Evolutionary conservation across 2,797 vertebrate species (phyloP).

Genomic region (Ispidina picta): DNA sequence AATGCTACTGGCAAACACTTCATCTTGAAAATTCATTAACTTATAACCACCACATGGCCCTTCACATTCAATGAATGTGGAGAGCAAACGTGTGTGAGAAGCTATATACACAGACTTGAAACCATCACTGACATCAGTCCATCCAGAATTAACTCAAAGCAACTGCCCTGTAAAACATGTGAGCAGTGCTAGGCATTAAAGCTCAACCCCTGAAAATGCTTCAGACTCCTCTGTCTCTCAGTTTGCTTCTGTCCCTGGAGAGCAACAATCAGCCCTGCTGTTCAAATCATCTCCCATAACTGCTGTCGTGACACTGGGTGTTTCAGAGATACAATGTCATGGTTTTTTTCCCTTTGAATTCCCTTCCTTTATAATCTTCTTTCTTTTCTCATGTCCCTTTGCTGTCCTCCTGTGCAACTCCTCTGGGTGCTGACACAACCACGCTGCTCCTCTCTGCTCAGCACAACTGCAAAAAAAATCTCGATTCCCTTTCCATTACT

Average conservation of each 20-base stretch:
- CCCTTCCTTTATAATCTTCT: not conserved
- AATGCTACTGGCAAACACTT: constrained; percentile 24
- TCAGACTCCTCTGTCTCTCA: not conserved
- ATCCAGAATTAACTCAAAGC: constrained; percentile 46
- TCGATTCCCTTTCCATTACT: not conserved
- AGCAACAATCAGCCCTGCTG: not conserved
- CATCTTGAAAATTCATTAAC: constrained; percentile 64
- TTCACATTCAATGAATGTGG: not conserved
- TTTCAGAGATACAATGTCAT: not conserved
- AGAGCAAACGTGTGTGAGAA: constrained; percentile 43
- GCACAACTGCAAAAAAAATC: not conserved
- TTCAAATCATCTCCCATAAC: not conserved
- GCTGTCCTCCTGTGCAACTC: not conserved
- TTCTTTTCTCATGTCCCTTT: not conserved
- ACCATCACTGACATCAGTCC: constrained; percentile 12
- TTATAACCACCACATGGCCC: not conserved
- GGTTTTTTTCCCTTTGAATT: not conserved
- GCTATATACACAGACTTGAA: constrained; percentile 34
- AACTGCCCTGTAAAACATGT: constrained; percentile 28
- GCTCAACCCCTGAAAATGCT: not conserved
- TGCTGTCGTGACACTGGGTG: not conserved
- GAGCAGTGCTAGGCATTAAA: not conserved
- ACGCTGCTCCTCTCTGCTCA: accelerated
- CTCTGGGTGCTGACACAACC: not conserved
- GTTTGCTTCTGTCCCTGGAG: not conserved